Conservation (phyloP, 2,797 vertebrate species). For the Sorex maritimensis region DNA sequence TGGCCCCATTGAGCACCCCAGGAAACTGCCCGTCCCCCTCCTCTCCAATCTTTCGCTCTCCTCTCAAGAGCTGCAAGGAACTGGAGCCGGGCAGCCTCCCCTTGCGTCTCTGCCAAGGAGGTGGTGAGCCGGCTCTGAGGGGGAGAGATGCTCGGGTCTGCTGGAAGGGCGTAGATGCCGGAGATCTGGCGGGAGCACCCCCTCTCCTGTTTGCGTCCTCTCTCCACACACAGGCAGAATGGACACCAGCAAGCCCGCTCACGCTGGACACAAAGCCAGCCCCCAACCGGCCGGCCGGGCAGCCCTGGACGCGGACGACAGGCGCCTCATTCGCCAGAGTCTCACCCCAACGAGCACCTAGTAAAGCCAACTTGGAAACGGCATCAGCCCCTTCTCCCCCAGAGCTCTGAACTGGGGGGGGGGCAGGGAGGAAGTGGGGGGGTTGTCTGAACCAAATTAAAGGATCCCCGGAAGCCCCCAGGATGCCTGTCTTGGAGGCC, state of each 20-base stretch:
- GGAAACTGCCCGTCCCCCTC: constrained; percentile 17
- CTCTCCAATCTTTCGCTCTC: background rate
- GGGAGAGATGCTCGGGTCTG: background rate
- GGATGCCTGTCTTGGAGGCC: background rate
- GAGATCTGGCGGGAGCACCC: background rate
- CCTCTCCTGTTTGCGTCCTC: too few relatives aligned
- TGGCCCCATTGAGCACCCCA: background rate
- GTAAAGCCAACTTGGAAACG: constrained; percentile 10
- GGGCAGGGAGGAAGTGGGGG: background rate
- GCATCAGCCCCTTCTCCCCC: background rate
- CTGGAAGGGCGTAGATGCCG: background rate
- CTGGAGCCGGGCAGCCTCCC: background rate
- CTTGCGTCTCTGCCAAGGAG: background rate
- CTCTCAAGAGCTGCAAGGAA: background rate
- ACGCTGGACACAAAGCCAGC: background rate
- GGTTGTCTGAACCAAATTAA: background rate
- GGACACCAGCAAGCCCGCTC: constrained; percentile 16
- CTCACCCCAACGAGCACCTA: constrained; percentile 9
- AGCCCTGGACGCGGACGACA: background rate
- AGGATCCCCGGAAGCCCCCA: background rate
- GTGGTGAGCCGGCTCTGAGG: background rate
- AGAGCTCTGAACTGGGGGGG: constrained; percentile 2
- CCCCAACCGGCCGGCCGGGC: background rate
- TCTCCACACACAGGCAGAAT: background rate
- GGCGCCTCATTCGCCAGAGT: background rate